These are phyloP conservation scores for Patiria pectinifera DNA, from an alignment of 53 echinoderm and acorn worm species.

Conservation along the genomic window DNA sequence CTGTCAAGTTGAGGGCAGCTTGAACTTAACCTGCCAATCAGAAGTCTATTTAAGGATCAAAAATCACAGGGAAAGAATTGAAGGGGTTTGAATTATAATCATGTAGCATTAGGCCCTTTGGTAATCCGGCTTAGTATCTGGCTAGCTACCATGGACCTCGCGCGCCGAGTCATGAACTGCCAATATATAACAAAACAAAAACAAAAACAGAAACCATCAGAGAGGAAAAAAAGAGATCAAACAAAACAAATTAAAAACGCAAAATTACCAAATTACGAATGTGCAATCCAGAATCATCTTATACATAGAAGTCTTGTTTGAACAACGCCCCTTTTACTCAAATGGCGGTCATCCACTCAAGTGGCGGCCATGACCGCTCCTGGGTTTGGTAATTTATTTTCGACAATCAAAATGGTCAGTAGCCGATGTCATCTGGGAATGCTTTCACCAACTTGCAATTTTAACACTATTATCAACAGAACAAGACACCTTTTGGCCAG, in stretches of 20 bases:
- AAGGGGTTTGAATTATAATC: not conserved
- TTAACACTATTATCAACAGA: not conserved
- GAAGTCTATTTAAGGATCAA: not conserved
- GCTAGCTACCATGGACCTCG: too few relatives aligned
- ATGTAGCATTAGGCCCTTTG: not conserved
- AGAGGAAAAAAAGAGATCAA: too few relatives aligned
- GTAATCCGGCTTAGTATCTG: not conserved
- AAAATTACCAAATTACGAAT: too few relatives aligned
- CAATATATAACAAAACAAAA: too few relatives aligned
- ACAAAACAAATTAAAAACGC: too few relatives aligned
- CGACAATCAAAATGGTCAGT: not conserved
- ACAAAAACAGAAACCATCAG: too few relatives aligned
- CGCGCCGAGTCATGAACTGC: too few relatives aligned
- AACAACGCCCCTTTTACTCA: too few relatives aligned
- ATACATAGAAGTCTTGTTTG: too few relatives aligned
- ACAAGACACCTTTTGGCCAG: not conserved
- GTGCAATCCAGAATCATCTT: too few relatives aligned
- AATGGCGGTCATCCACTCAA: too few relatives aligned
- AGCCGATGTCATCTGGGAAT: not conserved
- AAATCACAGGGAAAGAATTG: not conserved
- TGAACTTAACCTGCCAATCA: conserved; percentile 2
- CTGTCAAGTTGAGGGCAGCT: not conserved
- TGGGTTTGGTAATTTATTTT: not conserved
- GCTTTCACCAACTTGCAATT: not conserved
- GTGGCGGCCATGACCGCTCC: too few relatives aligned